phyloP scores from a whole-genome alignment of 2,113 vertebrate species.

The Indicator indicator region DNA sequence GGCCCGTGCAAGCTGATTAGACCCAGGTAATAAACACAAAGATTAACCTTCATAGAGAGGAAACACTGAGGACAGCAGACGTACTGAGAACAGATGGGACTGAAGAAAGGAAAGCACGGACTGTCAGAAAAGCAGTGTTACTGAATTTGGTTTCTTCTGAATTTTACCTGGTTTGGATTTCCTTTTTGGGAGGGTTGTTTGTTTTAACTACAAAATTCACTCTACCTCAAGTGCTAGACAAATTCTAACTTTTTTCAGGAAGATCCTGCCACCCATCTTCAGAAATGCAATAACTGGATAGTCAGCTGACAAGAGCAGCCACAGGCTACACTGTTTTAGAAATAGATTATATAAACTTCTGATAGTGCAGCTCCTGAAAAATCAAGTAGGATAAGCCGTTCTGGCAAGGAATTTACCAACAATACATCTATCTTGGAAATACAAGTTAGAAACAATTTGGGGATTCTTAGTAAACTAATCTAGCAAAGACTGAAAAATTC shows the following conservation, averaged over 20 bases:
- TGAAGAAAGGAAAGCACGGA: background rate
- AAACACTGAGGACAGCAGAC: background rate
- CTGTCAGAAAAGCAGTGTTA: background rate
- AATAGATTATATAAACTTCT: background rate
- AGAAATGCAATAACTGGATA: background rate
- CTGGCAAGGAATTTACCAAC: background rate
- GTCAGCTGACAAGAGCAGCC: background rate
- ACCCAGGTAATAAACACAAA: background rate
- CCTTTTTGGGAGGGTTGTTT: background rate
- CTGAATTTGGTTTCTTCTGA: background rate
- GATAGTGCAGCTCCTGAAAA: background rate
- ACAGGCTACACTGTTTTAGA: background rate
- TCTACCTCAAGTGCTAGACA: background rate
- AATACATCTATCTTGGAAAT: background rate
- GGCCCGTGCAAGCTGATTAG: background rate
- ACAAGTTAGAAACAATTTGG: background rate
- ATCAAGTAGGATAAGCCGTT: background rate
- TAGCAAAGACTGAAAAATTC: background rate
- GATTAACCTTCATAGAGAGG: background rate
- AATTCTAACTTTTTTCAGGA: background rate
- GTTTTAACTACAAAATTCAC: background rate
- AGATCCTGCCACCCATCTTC: background rate
- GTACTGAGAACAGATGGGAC: background rate
- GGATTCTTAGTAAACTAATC: background rate
- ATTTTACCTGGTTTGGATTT: background rate